Base-by-base conservation (phyloP, 2,888 invertebrate genomes). In the Ditula angustiorana region DNA sequence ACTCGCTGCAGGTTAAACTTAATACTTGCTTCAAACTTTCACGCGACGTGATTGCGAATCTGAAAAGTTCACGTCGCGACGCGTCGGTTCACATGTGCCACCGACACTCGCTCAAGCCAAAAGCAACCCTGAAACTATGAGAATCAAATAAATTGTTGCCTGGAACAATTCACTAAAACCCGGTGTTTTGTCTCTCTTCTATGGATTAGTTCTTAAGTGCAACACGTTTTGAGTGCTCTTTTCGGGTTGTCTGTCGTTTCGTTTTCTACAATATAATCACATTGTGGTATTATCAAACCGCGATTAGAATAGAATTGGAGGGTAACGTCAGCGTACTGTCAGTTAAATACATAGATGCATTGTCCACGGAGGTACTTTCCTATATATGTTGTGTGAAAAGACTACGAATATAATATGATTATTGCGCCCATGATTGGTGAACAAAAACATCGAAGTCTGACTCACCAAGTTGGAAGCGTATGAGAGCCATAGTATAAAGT, bases 11-110 rank as follows among this genome's bases (percentile, higher is more conserved):
- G 79, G 79, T 82, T 81, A 74, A 85, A 86, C 83, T 86, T 85
- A 82, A 83, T 82, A 84, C 84, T 81, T 81, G 77, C 83, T 85
- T 77, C 74, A 78, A 87, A 87, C 78, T 87, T 87, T 80, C 79
- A 76, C 79, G 78, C 77, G 74, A 77, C 82, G 83, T 86, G 87
- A 87, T 88, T 87, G 86, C 80, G 83, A 86, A 87, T 85, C 86
- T 86, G 85, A 86, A 87, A 88, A 88, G 81, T 88, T 88, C 76
- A 74, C 74, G 74, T 75, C 75, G 76, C 69, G 75, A 75, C 74
- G 70, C 75, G 77, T 77, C 76, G 69, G 46, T 71, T 72, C 74
- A 76, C 81, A 83, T 76, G 79, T 78, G 74, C 74, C 74, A 74
- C 70, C 69, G 35, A 60, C 57, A 41, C 19, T 37, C 37, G 24